phyloP scores from a whole-genome alignment of 1,140 invertebrate species.

The Thalassaphorura encarpata region DNA sequence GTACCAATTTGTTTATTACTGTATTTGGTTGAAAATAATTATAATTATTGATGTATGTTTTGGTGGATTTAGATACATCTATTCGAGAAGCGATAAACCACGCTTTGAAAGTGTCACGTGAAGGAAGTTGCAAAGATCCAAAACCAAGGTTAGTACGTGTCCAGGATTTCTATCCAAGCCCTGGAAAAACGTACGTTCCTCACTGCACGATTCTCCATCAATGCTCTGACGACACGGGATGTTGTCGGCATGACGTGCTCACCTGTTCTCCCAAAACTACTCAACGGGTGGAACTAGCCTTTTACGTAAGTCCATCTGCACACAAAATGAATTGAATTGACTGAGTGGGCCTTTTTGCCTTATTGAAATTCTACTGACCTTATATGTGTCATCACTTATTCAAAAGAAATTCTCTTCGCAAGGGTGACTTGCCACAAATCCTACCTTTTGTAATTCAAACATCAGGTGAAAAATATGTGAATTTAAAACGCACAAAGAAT shows the following conservation, averaged over 20 bases:
- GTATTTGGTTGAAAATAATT: background rate
- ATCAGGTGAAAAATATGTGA: too few species aligned
- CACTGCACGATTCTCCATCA: constrained; percentile 61
- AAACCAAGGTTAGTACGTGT: constrained; percentile 50
- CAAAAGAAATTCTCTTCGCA: too few species aligned
- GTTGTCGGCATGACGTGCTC: constrained; percentile 50
- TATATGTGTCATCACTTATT: too few species aligned
- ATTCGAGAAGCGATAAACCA: constrained; percentile 47
- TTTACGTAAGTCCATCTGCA: constrained; percentile 57
- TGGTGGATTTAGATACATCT: constrained; percentile 36
- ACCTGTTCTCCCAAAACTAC: constrained; percentile 56
- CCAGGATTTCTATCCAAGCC: constrained; percentile 51
- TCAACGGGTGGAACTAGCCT: constrained; percentile 53
- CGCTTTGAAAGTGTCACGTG: constrained; percentile 44
- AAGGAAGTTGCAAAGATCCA: constrained; percentile 52
- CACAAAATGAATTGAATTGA: too few species aligned
- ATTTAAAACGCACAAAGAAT: too few species aligned
- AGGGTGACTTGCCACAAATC: too few species aligned
- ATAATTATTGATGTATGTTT: too few species aligned
- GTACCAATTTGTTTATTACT: too few species aligned
- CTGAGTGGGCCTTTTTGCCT: too few species aligned
- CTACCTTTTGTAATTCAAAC: too few species aligned
- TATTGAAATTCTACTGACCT: too few species aligned
- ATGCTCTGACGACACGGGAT: constrained; percentile 66
- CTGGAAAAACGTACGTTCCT: constrained; percentile 57